These are phyloP conservation scores for Fragum whitleyi DNA, from an alignment of 2,888 invertebrate species.

Conservation along the genomic window DNA sequence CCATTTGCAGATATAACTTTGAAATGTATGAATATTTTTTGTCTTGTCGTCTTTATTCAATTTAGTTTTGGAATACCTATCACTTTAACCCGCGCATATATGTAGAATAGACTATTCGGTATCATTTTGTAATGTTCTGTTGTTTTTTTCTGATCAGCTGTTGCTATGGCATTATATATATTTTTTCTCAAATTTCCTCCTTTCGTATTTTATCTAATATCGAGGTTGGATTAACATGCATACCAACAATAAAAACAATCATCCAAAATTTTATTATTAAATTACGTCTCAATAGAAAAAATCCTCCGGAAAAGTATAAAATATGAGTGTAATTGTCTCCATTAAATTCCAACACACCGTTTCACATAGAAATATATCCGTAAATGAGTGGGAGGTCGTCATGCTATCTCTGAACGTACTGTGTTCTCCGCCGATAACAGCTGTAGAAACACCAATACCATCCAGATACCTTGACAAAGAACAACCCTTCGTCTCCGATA, in stretches of 20 bases:
- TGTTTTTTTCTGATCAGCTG: not conserved
- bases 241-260: too few species aligned
- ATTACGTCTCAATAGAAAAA: too few species aligned
- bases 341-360: constrained; percentile 4
- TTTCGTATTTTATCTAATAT: too few species aligned
- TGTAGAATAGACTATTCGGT: too few species aligned
- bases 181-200: too few species aligned
- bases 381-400: not conserved
- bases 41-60: not conserved
- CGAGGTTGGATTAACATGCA: too few species aligned
- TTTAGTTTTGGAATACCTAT: not conserved
- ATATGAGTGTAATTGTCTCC: not conserved
- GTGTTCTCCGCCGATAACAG: not conserved
- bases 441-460: constrained; percentile 1
- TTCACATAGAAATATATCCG: not conserved
- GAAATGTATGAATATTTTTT: not conserved
- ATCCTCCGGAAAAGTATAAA: too few species aligned
- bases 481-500: not conserved
- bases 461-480: not conserved
- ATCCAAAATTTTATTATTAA: too few species aligned
- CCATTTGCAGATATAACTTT: not conserved
- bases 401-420: not conserved
- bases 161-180: not conserved
- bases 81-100: not conserved
- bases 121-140: not conserved